These are phyloP conservation scores for Drosophila mulleri DNA, from an alignment of 2,888 invertebrate species.

Conservation along the genomic window DNA sequence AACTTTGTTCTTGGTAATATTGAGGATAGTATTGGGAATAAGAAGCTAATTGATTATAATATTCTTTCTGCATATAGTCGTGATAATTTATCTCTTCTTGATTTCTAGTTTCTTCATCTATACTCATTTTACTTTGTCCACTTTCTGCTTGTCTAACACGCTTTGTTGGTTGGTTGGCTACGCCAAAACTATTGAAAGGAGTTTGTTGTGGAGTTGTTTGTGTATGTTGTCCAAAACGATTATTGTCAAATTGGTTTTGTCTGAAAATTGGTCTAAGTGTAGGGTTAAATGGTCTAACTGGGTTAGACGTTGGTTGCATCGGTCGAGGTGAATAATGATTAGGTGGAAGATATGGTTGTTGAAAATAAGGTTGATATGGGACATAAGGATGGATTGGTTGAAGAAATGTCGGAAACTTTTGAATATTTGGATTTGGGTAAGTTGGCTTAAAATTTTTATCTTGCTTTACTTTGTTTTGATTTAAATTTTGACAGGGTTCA, in stretches of 20 bases:
- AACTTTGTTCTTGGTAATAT: background rate
- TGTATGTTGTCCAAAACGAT: background rate
- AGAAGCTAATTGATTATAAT: background rate
- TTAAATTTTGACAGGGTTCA: no score
- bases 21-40: background rate
- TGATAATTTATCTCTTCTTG: background rate
- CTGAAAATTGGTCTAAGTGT: no score
- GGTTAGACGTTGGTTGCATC: background rate
- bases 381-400: no score
- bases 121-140: background rate
- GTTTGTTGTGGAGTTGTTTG: background rate
- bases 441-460: no score
- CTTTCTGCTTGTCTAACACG: background rate
- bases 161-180: background rate
- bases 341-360: no score
- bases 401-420: no score
- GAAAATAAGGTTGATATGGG: no score
- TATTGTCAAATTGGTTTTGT: slow-evolving; percentile 2
- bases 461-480: no score
- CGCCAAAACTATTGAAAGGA: background rate
- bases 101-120: background rate
- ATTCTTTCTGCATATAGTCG: background rate
- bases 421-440: no score
- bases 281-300: background rate
- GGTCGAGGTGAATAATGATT: no score